These are phyloP conservation scores for Artibeus lituratus DNA, from an alignment of 2,797 vertebrate genomes.

Conservation along the genomic window DNA sequence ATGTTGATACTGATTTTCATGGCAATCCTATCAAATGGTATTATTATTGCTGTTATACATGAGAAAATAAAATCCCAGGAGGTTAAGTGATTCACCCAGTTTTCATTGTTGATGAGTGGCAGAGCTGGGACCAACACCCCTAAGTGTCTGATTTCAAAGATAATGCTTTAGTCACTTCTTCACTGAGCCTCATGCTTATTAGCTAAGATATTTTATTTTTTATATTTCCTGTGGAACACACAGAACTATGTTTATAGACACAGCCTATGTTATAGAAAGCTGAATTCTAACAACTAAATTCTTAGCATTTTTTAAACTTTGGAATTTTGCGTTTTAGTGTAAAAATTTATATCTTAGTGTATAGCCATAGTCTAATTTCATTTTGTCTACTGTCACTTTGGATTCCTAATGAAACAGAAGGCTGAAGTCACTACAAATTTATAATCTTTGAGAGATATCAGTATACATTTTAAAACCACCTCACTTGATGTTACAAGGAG, in stretches of 20 bases:
- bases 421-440: constrained; percentile 19
- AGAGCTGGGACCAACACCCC: background rate
- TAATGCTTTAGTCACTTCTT: background rate
- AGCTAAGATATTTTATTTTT: background rate
- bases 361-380: background rate
- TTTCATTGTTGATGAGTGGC: background rate
- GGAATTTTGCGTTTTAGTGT: constrained; percentile 1
- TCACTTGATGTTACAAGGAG: constrained; percentile 38
- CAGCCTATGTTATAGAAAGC: background rate
- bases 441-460: constrained; percentile 38
- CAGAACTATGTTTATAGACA: background rate
- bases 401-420: constrained; percentile 53
- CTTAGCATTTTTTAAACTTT: background rate
- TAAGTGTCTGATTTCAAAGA: background rate
- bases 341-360: background rate
- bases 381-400: constrained; percentile 25
- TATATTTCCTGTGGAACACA: background rate
- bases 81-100: background rate
- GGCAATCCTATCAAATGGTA: background rate
- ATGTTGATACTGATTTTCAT: background rate
- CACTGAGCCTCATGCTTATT: background rate
- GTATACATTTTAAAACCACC: constrained; percentile 42
- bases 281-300: constrained; percentile 1
- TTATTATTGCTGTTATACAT: background rate
- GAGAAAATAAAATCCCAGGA: background rate